Evolutionary conservation across 2,888 invertebrate species (phyloP).

Genomic region (Schizotus pectinicornis): DNA sequence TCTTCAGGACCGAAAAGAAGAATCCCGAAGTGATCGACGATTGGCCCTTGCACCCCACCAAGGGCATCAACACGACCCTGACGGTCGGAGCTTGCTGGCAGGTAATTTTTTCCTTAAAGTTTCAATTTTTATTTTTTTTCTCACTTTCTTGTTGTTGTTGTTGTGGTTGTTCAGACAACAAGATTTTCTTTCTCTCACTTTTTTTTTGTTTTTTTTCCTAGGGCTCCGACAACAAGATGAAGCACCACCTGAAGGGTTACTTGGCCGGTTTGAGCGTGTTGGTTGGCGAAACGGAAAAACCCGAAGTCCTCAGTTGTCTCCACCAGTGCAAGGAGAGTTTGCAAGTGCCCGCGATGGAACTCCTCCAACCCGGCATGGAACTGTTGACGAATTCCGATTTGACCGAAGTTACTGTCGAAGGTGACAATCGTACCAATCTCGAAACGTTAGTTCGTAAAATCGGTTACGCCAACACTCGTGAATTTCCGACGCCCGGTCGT

Average conservation of each 20-base stretch:
- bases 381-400: conserved; percentile 76
- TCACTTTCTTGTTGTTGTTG: background rate
- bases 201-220: conserved; percentile 12
- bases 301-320: conserved; percentile 76
- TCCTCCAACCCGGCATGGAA: conserved; percentile 80
- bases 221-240: conserved; percentile 88
- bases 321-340: conserved; percentile 84
- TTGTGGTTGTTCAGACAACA: conserved; percentile 76
- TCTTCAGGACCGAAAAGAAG: conserved; percentile 68
- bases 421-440: conserved; percentile 88
- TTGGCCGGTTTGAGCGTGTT: conserved; percentile 85
- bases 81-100: conserved; percentile 99
- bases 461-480: conserved; percentile 89
- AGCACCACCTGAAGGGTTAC: conserved; percentile 89
- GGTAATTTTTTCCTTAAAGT: conserved; percentile 61
- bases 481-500: conserved; percentile 94
- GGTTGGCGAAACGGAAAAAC: conserved; percentile 75
- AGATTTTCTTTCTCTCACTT: conserved; percentile 45
- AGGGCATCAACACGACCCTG: conserved; percentile 90
- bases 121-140: too few species aligned
- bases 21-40: conserved; percentile 98
- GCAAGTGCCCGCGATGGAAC: conserved; percentile 75
- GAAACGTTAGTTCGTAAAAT: conserved; percentile 86
- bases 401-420: conserved; percentile 90
- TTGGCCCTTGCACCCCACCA: conserved; percentile 97